Percentiles rank a stretch among this genome's conserved stretches.
Evolutionary conservation across 2,113 vertebrate genomes (phyloP).

Genomic region (Grallaria varia): DNA sequence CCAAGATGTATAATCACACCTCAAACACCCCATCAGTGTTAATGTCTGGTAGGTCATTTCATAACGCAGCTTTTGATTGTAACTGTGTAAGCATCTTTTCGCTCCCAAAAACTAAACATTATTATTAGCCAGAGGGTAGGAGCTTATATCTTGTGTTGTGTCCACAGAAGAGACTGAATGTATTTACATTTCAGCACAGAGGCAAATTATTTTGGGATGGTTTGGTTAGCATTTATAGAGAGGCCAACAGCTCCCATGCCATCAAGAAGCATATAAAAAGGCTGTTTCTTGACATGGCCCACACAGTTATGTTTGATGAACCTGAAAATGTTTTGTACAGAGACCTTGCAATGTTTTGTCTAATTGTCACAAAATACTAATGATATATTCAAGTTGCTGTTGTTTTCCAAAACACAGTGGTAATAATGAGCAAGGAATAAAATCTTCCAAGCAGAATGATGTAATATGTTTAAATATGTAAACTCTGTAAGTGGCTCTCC

Average conservation of each 20-base stretch:
- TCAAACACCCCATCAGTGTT: neutral
- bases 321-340: neutral
- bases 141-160: neutral
- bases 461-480: constrained; percentile 42
- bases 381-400: constrained; percentile 9
- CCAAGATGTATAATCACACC: neutral
- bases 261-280: neutral
- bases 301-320: constrained; percentile 40
- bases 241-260: neutral
- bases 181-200: constrained; percentile 31
- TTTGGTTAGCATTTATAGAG: constrained; percentile 23
- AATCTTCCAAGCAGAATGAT: constrained; percentile 18
- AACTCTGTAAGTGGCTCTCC: neutral
- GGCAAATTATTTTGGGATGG: neutral
- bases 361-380: constrained; percentile 43
- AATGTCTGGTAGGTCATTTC: neutral
- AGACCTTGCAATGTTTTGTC: constrained; percentile 27
- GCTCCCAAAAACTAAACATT: neutral
- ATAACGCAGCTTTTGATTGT: neutral
- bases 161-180: neutral
- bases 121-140: neutral
- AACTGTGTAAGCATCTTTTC: neutral
- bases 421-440: neutral
- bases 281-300: neutral
- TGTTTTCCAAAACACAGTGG: neutral